Conservation (phyloP, 2,113 vertebrate species). For the Cyprinodon tularosa region DNA sequence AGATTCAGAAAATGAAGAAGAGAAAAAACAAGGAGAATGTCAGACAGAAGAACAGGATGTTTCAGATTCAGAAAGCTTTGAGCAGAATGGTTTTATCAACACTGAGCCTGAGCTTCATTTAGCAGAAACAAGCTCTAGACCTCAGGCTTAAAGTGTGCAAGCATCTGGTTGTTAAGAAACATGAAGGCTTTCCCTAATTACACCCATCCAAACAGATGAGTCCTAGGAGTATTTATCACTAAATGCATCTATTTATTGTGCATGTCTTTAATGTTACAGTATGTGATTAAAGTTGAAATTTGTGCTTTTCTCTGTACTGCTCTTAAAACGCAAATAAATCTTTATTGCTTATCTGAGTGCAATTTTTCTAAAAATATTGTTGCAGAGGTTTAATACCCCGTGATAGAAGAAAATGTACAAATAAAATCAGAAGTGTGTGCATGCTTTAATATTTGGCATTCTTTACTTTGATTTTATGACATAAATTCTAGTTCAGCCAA, state of each 20-base stretch:
- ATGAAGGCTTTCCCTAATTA: background rate
- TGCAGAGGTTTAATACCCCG: background rate
- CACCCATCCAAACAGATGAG: background rate
- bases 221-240: background rate
- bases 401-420: background rate
- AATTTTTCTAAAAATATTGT: background rate
- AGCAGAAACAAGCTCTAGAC: conserved; percentile 4
- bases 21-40: conserved; percentile 8
- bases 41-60: conserved; percentile 18
- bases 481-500: background rate
- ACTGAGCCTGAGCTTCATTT: conserved; percentile 2
- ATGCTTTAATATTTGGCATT: background rate
- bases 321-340: conserved; percentile 21
- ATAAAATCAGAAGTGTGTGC: background rate
- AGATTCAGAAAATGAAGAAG: conserved; percentile 14
- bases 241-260: background rate
- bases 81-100: conserved; percentile 22
- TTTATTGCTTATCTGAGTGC: background rate
- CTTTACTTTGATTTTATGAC: background rate
- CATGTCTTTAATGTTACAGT: background rate
- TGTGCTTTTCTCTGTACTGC: background rate
- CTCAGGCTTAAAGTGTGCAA: background rate
- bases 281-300: background rate
- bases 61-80: background rate
- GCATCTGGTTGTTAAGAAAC: background rate